Percentiles rank a stretch among this genome's conserved stretches.
Evolutionary conservation across 1,140 invertebrate species (phyloP).

Genomic region (Nylanderia fulva): DNA sequence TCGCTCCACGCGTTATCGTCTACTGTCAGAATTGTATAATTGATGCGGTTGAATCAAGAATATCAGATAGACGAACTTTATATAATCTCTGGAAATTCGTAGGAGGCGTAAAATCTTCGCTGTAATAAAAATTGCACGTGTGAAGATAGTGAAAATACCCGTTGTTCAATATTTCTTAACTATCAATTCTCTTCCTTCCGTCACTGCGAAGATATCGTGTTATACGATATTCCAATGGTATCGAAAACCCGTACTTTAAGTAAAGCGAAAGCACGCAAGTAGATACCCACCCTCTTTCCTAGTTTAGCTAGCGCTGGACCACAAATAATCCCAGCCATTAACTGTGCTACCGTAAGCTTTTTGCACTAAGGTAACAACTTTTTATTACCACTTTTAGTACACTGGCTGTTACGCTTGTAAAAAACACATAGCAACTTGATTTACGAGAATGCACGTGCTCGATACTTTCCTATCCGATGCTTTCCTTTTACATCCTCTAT

Average conservation of each 20-base stretch:
- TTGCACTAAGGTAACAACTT: slow-evolving; percentile 31
- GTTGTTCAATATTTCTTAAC: slow-evolving; percentile 11
- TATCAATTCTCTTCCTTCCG: background rate
- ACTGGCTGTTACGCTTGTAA: slow-evolving; percentile 9
- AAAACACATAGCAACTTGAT: slow-evolving; percentile 43
- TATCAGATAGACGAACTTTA: background rate
- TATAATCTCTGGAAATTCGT: background rate
- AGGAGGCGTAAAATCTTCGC: background rate
- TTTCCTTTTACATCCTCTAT: slow-evolving; percentile 9
- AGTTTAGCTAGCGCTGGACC: too few relatives aligned
- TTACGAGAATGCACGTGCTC: slow-evolving; percentile 45
- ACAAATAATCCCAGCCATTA: slow-evolving; percentile 55
- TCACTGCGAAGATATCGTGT: background rate
- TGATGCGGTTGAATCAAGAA: slow-evolving; percentile 3
- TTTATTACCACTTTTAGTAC: slow-evolving; percentile 65
- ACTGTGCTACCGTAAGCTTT: slow-evolving; percentile 17
- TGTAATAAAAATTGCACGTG: background rate
- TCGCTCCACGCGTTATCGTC: background rate
- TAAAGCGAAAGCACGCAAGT: slow-evolving; percentile 15
- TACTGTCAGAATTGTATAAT: background rate
- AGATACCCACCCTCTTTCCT: background rate
- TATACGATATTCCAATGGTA: slow-evolving; percentile 16
- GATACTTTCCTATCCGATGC: background rate
- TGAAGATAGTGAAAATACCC: background rate
- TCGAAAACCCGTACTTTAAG: slow-evolving; percentile 34